These are phyloP conservation scores for Tetragonisca angustula DNA, from an alignment of 2,888 invertebrate species.

Conservation along the genomic window DNA sequence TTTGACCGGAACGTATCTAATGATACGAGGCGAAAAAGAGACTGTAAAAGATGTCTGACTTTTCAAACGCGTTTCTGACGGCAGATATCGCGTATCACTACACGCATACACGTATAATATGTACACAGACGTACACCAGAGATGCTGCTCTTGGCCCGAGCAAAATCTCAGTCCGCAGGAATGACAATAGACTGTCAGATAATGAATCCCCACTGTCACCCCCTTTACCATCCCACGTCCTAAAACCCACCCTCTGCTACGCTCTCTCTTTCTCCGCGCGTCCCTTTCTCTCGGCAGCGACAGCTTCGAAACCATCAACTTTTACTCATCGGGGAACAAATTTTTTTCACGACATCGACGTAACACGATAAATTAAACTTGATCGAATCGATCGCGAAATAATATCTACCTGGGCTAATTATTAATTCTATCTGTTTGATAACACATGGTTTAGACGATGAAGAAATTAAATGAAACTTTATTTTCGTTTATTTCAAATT, in stretches of 20 bases:
- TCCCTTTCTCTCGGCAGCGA: slow-evolving; percentile 52
- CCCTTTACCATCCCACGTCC: slow-evolving; percentile 71
- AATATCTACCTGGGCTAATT: neutral
- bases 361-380: neutral
- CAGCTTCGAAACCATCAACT: slow-evolving; percentile 62
- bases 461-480: neutral
- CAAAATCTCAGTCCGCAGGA: slow-evolving; percentile 79
- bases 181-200: slow-evolving; percentile 82
- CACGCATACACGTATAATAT: slow-evolving; percentile 36
- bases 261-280: slow-evolving; percentile 48
- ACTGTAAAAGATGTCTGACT: slow-evolving; percentile 48
- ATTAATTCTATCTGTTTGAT: neutral
- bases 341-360: slow-evolving; percentile 3
- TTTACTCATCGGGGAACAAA: slow-evolving; percentile 58
- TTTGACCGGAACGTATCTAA: slow-evolving; percentile 26
- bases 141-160: slow-evolving; percentile 71
- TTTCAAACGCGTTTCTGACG: slow-evolving; percentile 64
- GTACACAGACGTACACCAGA: slow-evolving; percentile 51
- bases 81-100: slow-evolving; percentile 64
- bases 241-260: slow-evolving; percentile 75
- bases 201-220: slow-evolving; percentile 80
- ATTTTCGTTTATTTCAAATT: neutral
- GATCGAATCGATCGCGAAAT: neutral
- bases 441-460: neutral
- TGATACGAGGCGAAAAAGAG: slow-evolving; percentile 17